A percentile compares a stretch with the other conserved stretches of the same genome.
Evolutionary conservation across 2,113 vertebrate species (phyloP).

Genomic region (Peromyscus maniculatus): DNA sequence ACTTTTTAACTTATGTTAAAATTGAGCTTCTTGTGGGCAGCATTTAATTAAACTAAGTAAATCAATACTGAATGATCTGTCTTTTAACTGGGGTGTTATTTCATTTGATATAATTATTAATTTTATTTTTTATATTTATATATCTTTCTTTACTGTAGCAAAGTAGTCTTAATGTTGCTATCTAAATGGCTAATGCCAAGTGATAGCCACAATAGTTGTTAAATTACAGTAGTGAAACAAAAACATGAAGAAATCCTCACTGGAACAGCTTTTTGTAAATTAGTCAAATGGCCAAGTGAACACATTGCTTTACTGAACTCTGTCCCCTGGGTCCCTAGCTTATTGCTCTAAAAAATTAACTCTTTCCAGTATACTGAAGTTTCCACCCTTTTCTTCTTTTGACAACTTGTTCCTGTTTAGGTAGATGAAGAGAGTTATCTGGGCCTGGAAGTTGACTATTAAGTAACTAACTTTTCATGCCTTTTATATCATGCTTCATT

Average conservation of each 20-base stretch:
- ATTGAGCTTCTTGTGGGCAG: neutral
- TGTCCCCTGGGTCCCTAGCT: neutral
- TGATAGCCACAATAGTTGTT: neutral
- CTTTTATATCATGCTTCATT: neutral
- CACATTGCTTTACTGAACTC: neutral
- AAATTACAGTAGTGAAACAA: neutral
- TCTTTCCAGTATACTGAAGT: neutral
- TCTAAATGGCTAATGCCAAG: neutral
- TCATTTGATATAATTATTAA: neutral
- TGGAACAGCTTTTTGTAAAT: constrained; percentile 14
- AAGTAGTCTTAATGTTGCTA: neutral
- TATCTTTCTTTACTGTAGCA: neutral
- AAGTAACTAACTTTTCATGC: neutral
- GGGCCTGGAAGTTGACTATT: neutral
- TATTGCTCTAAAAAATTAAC: constrained; percentile 46
- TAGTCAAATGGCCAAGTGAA: neutral
- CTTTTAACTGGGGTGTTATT: constrained; percentile 8
- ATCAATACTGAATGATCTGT: neutral
- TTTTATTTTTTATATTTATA: constrained; percentile 1
- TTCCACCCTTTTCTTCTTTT: neutral
- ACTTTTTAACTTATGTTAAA: constrained; percentile 19
- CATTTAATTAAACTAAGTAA: neutral
- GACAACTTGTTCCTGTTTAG: neutral
- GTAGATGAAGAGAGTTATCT: neutral
- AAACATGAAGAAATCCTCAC: neutral